phyloP scores from a whole-genome alignment of 2,888 invertebrate species.

The Deroplatys truncata region DNA sequence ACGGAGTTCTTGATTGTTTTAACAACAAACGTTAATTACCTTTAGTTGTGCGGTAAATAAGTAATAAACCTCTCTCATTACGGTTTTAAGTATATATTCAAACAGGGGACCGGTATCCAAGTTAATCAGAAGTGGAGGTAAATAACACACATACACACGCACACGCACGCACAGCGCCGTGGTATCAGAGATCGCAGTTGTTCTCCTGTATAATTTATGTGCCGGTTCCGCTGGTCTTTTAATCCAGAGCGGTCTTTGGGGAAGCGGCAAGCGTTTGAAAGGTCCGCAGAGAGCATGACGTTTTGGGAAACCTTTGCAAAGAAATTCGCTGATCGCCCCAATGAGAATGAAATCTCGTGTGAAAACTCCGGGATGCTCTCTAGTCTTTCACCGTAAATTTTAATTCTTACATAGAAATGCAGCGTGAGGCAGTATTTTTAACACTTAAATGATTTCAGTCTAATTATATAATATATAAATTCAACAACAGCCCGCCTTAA shows the following conservation, averaged over 20 bases:
- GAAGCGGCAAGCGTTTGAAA: background rate
- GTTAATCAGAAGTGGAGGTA: background rate
- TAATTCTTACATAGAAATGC: no score
- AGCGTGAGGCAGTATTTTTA: no score
- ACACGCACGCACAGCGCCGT: background rate
- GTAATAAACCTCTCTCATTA: background rate
- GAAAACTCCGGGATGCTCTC: no score
- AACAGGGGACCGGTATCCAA: background rate
- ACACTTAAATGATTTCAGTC: no score
- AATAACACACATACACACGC: background rate
- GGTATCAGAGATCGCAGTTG: background rate
- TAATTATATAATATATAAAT: no score
- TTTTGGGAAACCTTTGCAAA: background rate
- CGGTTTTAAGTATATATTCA: background rate
- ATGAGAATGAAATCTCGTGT: background rate
- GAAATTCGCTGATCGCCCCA: background rate
- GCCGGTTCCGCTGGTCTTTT: background rate
- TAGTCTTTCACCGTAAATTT: no score
- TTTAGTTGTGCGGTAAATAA: background rate
- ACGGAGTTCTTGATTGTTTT: background rate
- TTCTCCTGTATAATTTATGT: background rate
- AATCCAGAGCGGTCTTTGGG: background rate
- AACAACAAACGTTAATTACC: constrained; percentile 6
- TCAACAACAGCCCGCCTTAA: no score
- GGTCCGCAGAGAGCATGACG: background rate